Percentiles rank a stretch among this genome's conserved stretches.
Conservation (phyloP, 2,113 vertebrate species). For the Rhagologus leucostigma region DNA sequence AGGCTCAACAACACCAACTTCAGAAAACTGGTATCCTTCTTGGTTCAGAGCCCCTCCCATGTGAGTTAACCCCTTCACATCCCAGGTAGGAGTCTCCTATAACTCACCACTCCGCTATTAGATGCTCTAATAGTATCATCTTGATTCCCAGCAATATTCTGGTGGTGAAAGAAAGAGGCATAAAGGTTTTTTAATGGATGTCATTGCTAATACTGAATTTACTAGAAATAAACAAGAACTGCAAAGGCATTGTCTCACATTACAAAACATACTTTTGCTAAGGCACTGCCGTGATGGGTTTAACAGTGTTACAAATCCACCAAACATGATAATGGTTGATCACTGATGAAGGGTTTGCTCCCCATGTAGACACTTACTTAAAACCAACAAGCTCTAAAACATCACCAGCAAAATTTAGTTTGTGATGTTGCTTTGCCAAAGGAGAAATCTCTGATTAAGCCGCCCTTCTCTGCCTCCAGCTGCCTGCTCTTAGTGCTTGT, state of each 20-base stretch:
- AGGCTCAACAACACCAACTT: neutral
- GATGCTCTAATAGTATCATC: neutral
- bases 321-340: neutral
- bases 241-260: neutral
- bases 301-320: neutral
- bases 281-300: neutral
- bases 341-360: neutral
- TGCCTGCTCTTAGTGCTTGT: neutral
- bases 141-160: neutral
- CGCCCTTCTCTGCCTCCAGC: neutral
- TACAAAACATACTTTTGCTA: neutral
- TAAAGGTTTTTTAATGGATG: neutral
- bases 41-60: neutral
- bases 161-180: neutral
- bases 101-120: neutral
- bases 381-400: neutral
- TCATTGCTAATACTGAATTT: neutral
- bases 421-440: neutral
- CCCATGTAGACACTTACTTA: neutral
- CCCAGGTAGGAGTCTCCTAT: neutral
- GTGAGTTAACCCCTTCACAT: neutral
- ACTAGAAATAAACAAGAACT: neutral
- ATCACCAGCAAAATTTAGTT: neutral
- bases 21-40: neutral
- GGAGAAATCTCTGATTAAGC: neutral